These are phyloP conservation scores for Myathropa florea DNA, from an alignment of 2,888 invertebrate species.

Conservation along the genomic window DNA sequence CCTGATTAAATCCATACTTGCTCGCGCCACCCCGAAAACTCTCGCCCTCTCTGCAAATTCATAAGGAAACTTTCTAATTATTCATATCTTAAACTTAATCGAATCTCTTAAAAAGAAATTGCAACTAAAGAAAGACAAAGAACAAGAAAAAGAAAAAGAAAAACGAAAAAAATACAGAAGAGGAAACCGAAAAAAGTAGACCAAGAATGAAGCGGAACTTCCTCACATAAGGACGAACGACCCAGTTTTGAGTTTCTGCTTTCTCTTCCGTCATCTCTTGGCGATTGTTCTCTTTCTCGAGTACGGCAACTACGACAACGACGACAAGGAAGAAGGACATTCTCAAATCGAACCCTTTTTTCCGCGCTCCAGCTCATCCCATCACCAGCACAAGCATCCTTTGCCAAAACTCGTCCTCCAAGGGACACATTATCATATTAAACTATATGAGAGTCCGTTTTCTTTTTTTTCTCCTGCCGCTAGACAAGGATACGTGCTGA, in stretches of 20 bases:
- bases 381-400: conserved; percentile 1
- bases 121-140: conserved; percentile 12
- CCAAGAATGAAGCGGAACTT: background rate
- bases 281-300: conserved; percentile 53
- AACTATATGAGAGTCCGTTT: conserved; percentile 48
- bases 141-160: background rate
- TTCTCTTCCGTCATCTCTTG: conserved; percentile 58
- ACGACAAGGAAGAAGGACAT: conserved; percentile 8
- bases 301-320: background rate
- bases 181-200: background rate
- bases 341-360: conserved; percentile 60
- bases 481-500: conserved; percentile 64
- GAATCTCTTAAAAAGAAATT: conserved; percentile 65
- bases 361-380: conserved; percentile 36
- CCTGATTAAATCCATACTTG: conserved; percentile 53
- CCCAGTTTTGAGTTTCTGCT: conserved; percentile 54
- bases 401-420: conserved; percentile 60
- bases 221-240: conserved; percentile 51
- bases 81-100: conserved; percentile 67
- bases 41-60: conserved; percentile 39
- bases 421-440: conserved; percentile 68
- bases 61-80: conserved; percentile 68
- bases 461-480: conserved; percentile 21
- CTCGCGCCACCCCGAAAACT: conserved; percentile 17
- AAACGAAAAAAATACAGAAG: background rate